Percentiles rank a stretch among this genome's conserved stretches.
phyloP scores from a whole-genome alignment of 2,888 invertebrate genomes.

The Diarsia brunnea region DNA sequence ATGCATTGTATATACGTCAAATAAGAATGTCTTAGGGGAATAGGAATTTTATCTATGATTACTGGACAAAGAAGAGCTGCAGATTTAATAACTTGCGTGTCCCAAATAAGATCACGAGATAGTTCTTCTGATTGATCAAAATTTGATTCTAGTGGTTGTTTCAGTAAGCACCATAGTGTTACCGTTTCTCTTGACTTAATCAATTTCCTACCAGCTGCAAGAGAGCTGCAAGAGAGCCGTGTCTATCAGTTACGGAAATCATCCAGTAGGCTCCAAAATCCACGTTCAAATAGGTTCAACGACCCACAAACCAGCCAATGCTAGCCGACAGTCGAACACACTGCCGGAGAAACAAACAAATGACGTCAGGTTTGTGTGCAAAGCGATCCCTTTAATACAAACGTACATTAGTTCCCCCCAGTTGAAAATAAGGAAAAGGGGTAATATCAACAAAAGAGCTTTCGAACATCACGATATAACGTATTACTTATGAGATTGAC shows the following conservation, averaged over 20 bases:
- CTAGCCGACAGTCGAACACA: slow-evolving; percentile 18
- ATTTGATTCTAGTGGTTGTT: background rate
- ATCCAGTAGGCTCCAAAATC: background rate
- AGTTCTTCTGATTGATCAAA: background rate
- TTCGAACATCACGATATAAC: slow-evolving; percentile 44
- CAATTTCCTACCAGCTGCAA: background rate
- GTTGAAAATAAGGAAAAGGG: slow-evolving; percentile 56
- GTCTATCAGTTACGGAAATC: background rate
- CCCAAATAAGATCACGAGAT: background rate
- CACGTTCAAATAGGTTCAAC: slow-evolving; percentile 1
- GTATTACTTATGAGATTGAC: slow-evolving; percentile 61
- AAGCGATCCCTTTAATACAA: slow-evolving; percentile 35
- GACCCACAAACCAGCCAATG: slow-evolving; percentile 11
- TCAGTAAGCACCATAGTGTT: background rate
- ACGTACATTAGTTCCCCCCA: slow-evolving; percentile 33
- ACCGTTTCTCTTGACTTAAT: background rate
- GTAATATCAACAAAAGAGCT: slow-evolving; percentile 49
- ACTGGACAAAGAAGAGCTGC: too few species aligned
- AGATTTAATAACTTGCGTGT: background rate
- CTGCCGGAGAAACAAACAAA: slow-evolving; percentile 29
- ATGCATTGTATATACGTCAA: too few species aligned
- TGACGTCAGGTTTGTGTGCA: slow-evolving; percentile 26
- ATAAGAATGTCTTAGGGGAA: too few species aligned
- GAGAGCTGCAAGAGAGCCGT: too few species aligned
- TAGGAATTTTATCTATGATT: too few species aligned